These are phyloP conservation scores for Champsocephalus gunnari DNA, from an alignment of 2,797 vertebrate species.

Conservation along the genomic window DNA sequence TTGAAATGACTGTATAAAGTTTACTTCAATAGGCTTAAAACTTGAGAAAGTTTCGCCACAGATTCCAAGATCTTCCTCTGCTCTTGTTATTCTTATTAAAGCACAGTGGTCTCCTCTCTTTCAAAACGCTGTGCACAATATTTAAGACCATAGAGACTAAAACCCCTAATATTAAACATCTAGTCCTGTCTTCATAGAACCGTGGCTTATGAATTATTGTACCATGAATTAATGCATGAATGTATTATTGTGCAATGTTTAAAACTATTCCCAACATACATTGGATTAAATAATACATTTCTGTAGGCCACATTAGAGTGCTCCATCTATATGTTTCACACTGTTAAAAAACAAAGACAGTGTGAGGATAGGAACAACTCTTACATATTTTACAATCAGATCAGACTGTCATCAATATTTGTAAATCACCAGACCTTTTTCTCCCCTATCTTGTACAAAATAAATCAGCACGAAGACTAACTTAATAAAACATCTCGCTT, in stretches of 20 bases:
- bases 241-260: background rate
- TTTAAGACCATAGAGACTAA: conserved; percentile 3
- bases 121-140: conserved; percentile 2
- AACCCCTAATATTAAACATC: background rate
- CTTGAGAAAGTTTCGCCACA: background rate
- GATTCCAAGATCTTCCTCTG: background rate
- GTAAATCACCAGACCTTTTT: background rate
- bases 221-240: conserved; percentile 1
- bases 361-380: background rate
- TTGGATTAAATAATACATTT: background rate
- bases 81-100: background rate
- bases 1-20: conserved; percentile 1
- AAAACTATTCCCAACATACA: background rate
- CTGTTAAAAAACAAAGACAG: background rate
- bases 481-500: background rate
- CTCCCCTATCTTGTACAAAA: background rate
- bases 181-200: background rate
- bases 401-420: background rate
- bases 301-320: background rate
- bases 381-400: background rate
- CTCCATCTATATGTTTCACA: background rate
- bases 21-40: background rate
- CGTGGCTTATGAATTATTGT: background rate
- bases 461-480: background rate
- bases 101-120: background rate